Conservation (phyloP, 1,140 invertebrate species). For the Heliconius nattereri region DNA sequence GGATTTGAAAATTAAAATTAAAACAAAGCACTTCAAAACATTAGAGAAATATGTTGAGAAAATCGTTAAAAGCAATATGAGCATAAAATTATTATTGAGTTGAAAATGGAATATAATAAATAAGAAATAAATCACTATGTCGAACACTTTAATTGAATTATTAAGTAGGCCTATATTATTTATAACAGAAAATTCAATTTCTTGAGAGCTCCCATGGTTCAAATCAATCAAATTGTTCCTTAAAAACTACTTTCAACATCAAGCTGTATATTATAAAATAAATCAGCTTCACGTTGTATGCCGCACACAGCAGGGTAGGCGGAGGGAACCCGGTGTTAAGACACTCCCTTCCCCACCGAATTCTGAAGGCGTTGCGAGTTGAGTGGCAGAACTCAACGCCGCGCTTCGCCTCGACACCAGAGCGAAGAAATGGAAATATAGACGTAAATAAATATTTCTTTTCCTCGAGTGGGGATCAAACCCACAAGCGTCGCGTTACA, state of each 20-base stretch:
- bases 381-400: no score
- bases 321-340: no score
- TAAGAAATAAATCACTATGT: neutral
- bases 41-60: neutral
- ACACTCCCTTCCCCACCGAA: no score
- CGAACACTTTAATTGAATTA: neutral
- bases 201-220: neutral
- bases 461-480: no score
- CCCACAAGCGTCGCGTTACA: no score
- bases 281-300: no score
- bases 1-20: conserved; percentile 32
- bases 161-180: neutral
- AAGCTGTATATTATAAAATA: conserved; percentile 5
- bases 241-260: neutral
- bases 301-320: no score
- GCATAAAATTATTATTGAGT: neutral
- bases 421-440: no score
- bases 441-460: no score
- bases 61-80: neutral
- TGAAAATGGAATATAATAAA: neutral
- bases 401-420: no score
- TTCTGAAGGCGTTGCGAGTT: no score
- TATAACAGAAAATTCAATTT: neutral
- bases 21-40: conserved; percentile 7
- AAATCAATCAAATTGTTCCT: neutral